Evolutionary conservation across 2,113 vertebrate species (phyloP), one percentile per base, ranked within the genome.

Genomic region (Anguilla rostrata): DNA sequence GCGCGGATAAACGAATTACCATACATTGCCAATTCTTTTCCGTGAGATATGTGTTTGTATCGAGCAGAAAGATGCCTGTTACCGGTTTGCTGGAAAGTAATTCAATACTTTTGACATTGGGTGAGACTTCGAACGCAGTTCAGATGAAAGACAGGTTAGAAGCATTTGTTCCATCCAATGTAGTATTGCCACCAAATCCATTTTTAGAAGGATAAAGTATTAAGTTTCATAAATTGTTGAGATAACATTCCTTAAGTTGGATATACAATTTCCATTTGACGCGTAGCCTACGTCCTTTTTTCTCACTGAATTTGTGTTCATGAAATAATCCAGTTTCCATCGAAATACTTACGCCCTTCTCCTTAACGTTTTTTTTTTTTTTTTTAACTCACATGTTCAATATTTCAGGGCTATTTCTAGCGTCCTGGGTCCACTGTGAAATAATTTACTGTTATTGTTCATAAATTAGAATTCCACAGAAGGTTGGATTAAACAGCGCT

Each of bases 1-100:
- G 39, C 20, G 39, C 53, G 34, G 56, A 18, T 60, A 53, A 41
- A 41, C 81, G 20, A 79, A 81, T 81, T 29, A 66, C 2, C 57
- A 46, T 81, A 43, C 53, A 57, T 11, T 26, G 56, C 22, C 53
- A 14, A 81, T 43, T 56, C 39, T 43, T 66, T 16, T 81, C 56
- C 79, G 12, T 53, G 34, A 43, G 78, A 81, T 29, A 57, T 56
- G 22, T 81, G 85, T 66, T 34, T 81, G 78, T 81, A 29, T 43
- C 15, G 40, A 39, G 78, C 78, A 71, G 40, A 34, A 81, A 81
- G 39, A 86, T 86, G 57, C 46, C 85, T 63, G 85, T 63, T 86
- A 81, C 75, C 79, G 49, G 39, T 57, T 20, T 81, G 34, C 11
- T 86, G 22, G 39, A 39, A 81, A 86, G 49, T 60, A 60, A 9